Evolutionary conservation across 2,113 vertebrate genomes (phyloP).

Genomic region (Sinocyclocheilus anshuiensis): DNA sequence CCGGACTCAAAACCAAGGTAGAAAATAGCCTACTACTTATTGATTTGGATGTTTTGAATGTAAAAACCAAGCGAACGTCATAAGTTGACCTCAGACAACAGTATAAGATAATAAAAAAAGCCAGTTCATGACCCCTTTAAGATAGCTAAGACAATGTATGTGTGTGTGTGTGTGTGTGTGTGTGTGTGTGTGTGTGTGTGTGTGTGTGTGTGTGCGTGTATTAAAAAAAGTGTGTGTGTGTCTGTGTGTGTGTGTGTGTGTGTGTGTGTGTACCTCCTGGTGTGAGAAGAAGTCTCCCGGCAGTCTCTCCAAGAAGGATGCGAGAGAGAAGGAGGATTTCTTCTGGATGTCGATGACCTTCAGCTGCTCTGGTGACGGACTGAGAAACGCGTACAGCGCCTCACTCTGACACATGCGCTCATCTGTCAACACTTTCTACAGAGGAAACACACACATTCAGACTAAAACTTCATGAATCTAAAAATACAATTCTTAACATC

Average conservation of each 20-base stretch:
- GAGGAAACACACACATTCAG: slow-evolving; percentile 35
- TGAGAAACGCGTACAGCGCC: slow-evolving; percentile 96
- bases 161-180: too few relatives aligned
- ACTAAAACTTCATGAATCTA: background rate
- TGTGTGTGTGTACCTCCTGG: slow-evolving; percentile 79
- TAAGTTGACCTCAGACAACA: too few relatives aligned
- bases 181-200: background rate
- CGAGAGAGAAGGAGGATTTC: slow-evolving; percentile 90
- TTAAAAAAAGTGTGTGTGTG: too few relatives aligned
- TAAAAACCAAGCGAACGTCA: too few relatives aligned
- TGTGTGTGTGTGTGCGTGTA: background rate
- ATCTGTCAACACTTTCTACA: slow-evolving; percentile 89
- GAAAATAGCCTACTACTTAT: too few relatives aligned
- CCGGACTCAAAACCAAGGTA: too few relatives aligned
- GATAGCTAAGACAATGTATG: too few relatives aligned
- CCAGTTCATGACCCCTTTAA: too few relatives aligned
- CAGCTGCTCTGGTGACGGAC: slow-evolving; percentile 94
- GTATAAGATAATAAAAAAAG: too few relatives aligned
- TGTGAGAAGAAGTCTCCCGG: slow-evolving; percentile 98
- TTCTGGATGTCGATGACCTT: slow-evolving; percentile 95
- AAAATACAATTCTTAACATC: background rate
- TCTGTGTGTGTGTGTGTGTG: too few relatives aligned
- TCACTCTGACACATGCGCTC: slow-evolving; percentile 95
- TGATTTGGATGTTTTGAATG: too few relatives aligned
- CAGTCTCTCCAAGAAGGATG: slow-evolving; percentile 93